A percentile compares a stretch with the other conserved stretches of the same genome.
phyloP scores from a whole-genome alignment of 2,888 invertebrate species.

The Lathronympha strigana region DNA sequence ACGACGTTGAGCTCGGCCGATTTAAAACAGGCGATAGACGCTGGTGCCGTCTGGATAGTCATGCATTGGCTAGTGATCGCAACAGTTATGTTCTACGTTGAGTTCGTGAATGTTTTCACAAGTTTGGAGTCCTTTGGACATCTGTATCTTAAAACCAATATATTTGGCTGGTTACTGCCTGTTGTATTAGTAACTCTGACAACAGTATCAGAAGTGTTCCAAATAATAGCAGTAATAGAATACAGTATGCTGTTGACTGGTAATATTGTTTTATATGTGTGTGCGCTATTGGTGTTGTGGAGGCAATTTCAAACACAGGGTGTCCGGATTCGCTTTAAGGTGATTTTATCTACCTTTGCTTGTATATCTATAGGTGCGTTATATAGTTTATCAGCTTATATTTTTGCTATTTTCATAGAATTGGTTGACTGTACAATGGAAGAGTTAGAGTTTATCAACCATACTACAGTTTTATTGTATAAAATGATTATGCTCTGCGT shows the following conservation, averaged over 20 bases:
- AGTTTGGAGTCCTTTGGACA: neutral
- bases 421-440: neutral
- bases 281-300: neutral
- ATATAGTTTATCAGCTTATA: neutral
- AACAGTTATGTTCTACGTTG: neutral
- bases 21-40: no score
- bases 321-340: neutral
- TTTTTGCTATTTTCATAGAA: neutral
- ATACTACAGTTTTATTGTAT: neutral
- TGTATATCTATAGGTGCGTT: neutral
- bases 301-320: neutral
- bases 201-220: neutral
- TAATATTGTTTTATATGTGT: neutral
- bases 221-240: neutral
- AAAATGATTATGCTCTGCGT: neutral
- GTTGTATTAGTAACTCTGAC: neutral
- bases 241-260: neutral
- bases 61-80: neutral
- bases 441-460: neutral
- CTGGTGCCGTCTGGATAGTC: neutral
- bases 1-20: no score
- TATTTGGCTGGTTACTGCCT: neutral
- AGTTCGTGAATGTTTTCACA: neutral
- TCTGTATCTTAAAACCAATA: neutral
- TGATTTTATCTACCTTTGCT: neutral